These are phyloP conservation scores for Patiria pectinifera DNA, from an alignment of 53 echinoderm and acorn worm species.

Conservation along the genomic window DNA sequence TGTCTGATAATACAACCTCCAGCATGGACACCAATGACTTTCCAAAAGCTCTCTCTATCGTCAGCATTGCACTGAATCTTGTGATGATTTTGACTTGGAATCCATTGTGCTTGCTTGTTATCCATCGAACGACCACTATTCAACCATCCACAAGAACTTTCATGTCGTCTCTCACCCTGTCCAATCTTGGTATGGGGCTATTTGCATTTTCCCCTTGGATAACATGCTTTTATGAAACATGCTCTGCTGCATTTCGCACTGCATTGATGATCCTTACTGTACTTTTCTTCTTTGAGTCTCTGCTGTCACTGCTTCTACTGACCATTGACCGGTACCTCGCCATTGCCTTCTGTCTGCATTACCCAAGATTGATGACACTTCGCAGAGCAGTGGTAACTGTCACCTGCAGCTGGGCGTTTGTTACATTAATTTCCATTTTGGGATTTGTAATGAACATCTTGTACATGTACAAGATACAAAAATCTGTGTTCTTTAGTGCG, in stretches of 20 bases:
- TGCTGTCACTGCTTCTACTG: too few species aligned
- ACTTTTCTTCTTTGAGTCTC: neutral
- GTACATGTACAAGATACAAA: neutral
- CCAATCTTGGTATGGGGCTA: neutral
- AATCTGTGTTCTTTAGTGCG: too few species aligned
- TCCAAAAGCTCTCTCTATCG: neutral
- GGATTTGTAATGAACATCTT: neutral
- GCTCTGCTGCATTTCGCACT: neutral
- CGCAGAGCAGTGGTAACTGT: neutral
- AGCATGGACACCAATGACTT: too few species aligned
- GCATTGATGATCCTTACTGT: too few species aligned
- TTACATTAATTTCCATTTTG: neutral
- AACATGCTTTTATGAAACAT: neutral
- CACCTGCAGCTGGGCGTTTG: neutral
- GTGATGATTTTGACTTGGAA: constrained; percentile 7
- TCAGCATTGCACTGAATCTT: neutral
- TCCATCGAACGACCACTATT: neutral
- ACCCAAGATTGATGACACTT: constrained; percentile 11
- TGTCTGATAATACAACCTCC: neutral
- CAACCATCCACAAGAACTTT: constrained; percentile 11
- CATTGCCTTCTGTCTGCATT: constrained; percentile 14
- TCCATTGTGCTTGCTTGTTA: constrained; percentile 25
- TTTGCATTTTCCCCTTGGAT: neutral
- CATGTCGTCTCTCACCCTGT: constrained; percentile 13
- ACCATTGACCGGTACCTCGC: constrained; percentile 47